These are phyloP conservation scores for Drosophila auraria DNA, from an alignment of 1,140 invertebrate species.

Conservation along the genomic window DNA sequence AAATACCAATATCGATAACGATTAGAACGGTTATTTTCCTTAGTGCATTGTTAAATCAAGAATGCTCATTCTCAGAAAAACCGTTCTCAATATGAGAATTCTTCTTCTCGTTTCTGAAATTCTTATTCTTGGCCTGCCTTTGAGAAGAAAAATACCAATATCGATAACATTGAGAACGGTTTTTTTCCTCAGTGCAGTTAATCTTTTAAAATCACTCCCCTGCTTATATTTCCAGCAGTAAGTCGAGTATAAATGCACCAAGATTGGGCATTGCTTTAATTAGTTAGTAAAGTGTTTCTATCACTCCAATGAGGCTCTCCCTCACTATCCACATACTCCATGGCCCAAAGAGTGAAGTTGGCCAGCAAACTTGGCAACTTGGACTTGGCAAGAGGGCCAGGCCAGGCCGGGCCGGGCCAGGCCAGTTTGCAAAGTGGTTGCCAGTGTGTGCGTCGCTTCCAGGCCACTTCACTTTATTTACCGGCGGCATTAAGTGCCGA, in stretches of 20 bases:
- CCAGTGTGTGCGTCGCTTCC: constrained; percentile 58
- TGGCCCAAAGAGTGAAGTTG: constrained; percentile 7
- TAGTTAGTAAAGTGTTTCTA: constrained; percentile 13
- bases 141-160: too few relatives aligned
- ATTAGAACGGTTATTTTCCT: too few relatives aligned
- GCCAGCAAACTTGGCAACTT: constrained; percentile 42
- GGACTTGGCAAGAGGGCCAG: constrained; percentile 62
- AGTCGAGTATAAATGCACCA: constrained; percentile 7
- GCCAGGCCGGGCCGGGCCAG: constrained; percentile 33
- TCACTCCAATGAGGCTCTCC: neutral
- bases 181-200: too few relatives aligned
- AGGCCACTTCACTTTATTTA: constrained; percentile 81
- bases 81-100: too few relatives aligned
- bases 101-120: too few relatives aligned
- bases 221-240: neutral
- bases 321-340: too few relatives aligned
- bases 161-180: too few relatives aligned
- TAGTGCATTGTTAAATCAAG: too few relatives aligned
- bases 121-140: too few relatives aligned
- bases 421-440: constrained; percentile 53
- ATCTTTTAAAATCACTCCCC: neutral
- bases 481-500: constrained; percentile 58
- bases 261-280: constrained; percentile 13
- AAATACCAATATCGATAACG: too few relatives aligned
- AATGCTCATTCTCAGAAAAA: too few relatives aligned